phyloP scores from a whole-genome alignment of 2,113 vertebrate genomes.

The Piprites chloris region DNA sequence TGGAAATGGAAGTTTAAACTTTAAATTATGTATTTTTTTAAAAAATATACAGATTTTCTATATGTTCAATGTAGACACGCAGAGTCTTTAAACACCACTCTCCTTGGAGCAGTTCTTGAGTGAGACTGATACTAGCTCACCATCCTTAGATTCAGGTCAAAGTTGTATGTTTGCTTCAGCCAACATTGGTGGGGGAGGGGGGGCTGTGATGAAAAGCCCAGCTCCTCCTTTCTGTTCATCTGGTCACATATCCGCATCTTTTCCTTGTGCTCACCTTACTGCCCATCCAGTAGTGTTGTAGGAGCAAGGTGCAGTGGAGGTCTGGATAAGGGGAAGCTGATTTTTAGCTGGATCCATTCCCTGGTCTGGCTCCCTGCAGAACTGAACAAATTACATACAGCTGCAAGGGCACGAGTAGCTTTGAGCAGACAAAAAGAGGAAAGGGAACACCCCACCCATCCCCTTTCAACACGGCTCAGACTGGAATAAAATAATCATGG shows the following conservation, averaged over 20 bases:
- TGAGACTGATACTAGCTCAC: background rate
- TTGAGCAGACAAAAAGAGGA: background rate
- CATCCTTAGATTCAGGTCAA: background rate
- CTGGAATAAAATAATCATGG: background rate
- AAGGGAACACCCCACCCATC: background rate
- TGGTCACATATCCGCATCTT: background rate
- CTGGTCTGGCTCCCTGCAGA: background rate
- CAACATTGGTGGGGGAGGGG: fast-evolving
- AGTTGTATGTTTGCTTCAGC: background rate
- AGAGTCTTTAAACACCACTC: background rate
- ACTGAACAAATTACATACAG: background rate
- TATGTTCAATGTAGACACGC: background rate
- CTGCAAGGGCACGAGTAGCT: background rate
- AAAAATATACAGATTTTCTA: background rate
- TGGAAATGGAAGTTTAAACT: background rate
- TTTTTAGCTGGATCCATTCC: background rate
- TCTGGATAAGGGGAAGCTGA: background rate
- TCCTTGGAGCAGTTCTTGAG: background rate
- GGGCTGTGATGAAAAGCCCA: background rate
- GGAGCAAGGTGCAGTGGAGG: background rate
- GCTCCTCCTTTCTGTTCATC: background rate
- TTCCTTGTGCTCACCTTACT: background rate
- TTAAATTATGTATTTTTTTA: background rate
- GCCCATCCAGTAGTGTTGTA: background rate
- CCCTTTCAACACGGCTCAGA: background rate